phyloP scores from a whole-genome alignment of 2,888 invertebrate genomes.

The Aelia acuminata region DNA sequence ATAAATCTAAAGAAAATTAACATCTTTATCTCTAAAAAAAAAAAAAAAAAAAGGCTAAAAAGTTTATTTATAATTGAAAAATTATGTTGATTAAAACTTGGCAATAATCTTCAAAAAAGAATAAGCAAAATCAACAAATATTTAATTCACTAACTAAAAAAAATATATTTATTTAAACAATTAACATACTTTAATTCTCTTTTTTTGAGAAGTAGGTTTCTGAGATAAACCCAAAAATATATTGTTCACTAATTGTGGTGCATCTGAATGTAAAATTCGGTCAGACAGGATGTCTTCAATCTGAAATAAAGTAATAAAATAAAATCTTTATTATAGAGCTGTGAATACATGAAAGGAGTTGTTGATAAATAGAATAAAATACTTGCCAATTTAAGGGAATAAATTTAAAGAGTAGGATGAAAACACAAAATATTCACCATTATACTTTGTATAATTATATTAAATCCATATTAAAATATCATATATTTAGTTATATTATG shows the following conservation, averaged over 20 bases:
- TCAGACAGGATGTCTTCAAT: conserved; percentile 67
- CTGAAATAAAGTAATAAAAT: conserved; percentile 66
- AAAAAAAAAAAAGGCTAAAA: not conserved
- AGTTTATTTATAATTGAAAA: not conserved
- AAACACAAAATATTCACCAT: not conserved
- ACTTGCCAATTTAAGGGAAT: not conserved
- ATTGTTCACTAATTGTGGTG: conserved; percentile 68
- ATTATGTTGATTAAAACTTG: not conserved
- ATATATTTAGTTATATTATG: too few species aligned
- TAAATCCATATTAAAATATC: too few species aligned
- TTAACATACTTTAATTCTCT: conserved; percentile 67
- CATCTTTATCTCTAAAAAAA: too few species aligned
- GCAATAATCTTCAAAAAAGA: too few species aligned
- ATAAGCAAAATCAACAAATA: conserved; percentile 51
- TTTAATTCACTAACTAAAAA: not conserved
- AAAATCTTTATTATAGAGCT: not conserved
- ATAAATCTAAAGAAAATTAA: too few species aligned
- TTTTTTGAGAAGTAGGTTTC: conserved; percentile 67
- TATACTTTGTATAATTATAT: too few species aligned
- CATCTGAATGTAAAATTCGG: conserved; percentile 67
- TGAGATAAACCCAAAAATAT: conserved; percentile 68
- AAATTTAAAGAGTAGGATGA: not conserved
- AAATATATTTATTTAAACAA: not conserved
- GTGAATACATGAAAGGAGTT: not conserved
- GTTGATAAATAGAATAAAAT: not conserved